Percentiles rank a stretch among this genome's conserved stretches.
These are phyloP conservation scores for Melanostoma mellinum DNA, from an alignment of 2,888 invertebrate species.

Conservation along the genomic window DNA sequence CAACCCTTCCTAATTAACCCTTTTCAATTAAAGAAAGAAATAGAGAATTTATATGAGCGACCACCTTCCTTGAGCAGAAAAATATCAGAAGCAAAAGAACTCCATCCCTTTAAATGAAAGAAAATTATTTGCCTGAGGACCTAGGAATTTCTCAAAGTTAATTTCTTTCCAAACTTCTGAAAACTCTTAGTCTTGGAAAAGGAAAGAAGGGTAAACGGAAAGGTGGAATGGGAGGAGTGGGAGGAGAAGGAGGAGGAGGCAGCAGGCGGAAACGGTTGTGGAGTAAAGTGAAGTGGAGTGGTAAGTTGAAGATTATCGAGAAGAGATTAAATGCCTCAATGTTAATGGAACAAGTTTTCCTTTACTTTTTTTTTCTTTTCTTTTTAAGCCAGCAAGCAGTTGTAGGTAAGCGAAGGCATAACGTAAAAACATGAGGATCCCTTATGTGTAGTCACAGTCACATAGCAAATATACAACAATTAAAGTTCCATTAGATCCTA, in stretches of 20 bases:
- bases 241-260: conserved; percentile 8
- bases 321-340: conserved; percentile 58
- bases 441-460: conserved; percentile 47
- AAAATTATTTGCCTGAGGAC: conserved; percentile 42
- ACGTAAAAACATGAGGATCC: conserved; percentile 11
- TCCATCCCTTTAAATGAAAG: conserved; percentile 10
- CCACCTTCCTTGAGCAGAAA: conserved; percentile 18
- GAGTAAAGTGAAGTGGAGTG: conserved; percentile 8
- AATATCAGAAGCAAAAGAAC: conserved; percentile 17
- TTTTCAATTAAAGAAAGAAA: conserved; percentile 35
- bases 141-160: conserved; percentile 35
- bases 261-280: conserved; percentile 20
- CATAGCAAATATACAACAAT: conserved; percentile 69
- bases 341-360: conserved; percentile 61
- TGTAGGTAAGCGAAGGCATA: background rate
- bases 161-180: conserved; percentile 56
- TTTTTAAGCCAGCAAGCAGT: conserved; percentile 30
- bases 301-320: conserved; percentile 51
- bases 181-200: conserved; percentile 39
- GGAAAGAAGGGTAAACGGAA: conserved; percentile 18
- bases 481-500: conserved; percentile 74
- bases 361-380: conserved; percentile 29
- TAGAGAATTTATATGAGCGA: conserved; percentile 16
- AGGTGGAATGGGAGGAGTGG: background rate
- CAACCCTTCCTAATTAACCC: conserved; percentile 30